These are phyloP conservation scores for Chaenodraco wilsoni DNA, from an alignment of 2,797 vertebrate species.

Conservation along the genomic window DNA sequence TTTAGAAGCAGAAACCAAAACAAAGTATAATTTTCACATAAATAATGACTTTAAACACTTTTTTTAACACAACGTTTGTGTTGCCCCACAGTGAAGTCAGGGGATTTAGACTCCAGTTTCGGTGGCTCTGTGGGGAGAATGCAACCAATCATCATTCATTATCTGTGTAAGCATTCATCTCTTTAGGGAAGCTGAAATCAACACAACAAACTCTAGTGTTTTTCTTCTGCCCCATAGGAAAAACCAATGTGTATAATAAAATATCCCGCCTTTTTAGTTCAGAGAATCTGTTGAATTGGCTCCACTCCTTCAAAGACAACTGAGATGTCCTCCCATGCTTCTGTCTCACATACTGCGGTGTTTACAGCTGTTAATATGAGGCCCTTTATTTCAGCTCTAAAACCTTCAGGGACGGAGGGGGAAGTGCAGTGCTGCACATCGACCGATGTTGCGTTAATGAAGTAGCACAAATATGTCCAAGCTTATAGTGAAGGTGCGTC, in stretches of 20 bases:
- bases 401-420: neutral
- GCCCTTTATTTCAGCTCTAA: conserved; percentile 4
- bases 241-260: conserved; percentile 1
- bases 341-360: conserved; percentile 30
- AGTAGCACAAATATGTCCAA: neutral
- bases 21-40: neutral
- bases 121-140: conserved; percentile 26
- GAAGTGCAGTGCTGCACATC: neutral
- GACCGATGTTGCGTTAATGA: conserved; percentile 49
- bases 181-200: conserved; percentile 18
- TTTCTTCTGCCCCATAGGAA: conserved; percentile 14
- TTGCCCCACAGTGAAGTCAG: neutral
- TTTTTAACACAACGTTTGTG: neutral
- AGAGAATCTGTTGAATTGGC: neutral
- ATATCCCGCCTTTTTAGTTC: neutral
- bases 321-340: conserved; percentile 11
- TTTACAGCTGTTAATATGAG: conserved; percentile 27
- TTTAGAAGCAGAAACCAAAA: neutral
- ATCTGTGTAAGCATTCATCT: conserved; percentile 28
- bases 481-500: conserved; percentile 8
- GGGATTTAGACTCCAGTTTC: conserved; percentile 17
- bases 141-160: conserved; percentile 16
- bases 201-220: neutral
- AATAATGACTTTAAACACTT: neutral
- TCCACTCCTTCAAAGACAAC: neutral